Percentiles rank a stretch among this genome's conserved stretches.
Conservation (phyloP, 2,888 invertebrate species). For the Diaphora mendica region DNA sequence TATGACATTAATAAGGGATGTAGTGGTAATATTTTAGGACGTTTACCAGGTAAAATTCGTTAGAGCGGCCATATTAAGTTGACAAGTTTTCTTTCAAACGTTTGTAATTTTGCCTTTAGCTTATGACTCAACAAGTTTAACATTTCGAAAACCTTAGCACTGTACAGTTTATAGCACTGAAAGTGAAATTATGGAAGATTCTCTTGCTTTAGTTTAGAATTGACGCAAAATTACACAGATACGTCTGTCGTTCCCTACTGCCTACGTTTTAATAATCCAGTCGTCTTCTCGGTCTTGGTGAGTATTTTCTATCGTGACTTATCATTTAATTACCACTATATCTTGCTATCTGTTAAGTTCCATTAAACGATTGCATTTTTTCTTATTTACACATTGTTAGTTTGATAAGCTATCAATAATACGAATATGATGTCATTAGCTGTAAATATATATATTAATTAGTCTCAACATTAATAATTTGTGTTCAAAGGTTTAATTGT, state of each 20-base stretch:
- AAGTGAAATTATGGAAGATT: background rate
- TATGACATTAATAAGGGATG: background rate
- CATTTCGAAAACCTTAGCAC: background rate
- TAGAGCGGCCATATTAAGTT: background rate
- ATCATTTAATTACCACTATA: background rate
- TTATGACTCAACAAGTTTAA: background rate
- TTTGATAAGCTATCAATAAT: conserved; percentile 13
- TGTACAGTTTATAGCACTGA: background rate
- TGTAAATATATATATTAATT: background rate
- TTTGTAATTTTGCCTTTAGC: background rate
- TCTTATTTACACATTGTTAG: background rate
- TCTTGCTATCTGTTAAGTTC: background rate
- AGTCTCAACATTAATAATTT: background rate
- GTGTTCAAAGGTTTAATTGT: background rate
- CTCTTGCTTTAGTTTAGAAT: background rate
- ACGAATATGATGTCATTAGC: background rate
- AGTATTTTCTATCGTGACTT: background rate
- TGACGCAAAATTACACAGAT: background rate
- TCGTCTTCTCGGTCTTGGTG: background rate
- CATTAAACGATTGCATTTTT: background rate
- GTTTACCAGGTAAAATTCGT: background rate
- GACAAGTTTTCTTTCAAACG: background rate
- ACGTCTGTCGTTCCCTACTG: background rate
- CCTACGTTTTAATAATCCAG: background rate
- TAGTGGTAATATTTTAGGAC: background rate